Evolutionary conservation across 2,888 invertebrate genomes (phyloP).

Genomic region (Hypsopygia costalis): DNA sequence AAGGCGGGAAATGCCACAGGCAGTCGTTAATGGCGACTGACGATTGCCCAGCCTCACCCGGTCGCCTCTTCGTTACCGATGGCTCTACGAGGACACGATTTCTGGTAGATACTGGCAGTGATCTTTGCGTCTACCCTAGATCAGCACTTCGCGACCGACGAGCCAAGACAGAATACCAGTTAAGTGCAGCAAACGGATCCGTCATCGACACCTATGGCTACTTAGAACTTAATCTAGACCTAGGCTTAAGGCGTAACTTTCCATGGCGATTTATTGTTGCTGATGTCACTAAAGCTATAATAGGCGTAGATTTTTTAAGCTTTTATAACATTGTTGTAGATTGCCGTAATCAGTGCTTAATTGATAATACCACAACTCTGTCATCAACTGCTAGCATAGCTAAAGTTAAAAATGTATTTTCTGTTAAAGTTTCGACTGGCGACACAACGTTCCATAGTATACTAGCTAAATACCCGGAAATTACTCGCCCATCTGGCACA

Average conservation of each 20-base stretch:
- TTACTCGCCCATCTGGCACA: conserved; percentile 10
- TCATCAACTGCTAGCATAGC: neutral
- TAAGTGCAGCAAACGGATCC: conserved; percentile 25
- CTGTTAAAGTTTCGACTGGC: neutral
- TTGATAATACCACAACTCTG: conserved; percentile 7
- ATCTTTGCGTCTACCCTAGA: conserved; percentile 14
- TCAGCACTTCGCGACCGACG: conserved; percentile 12
- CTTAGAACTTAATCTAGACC: conserved; percentile 16
- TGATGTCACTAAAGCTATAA: conserved; percentile 28
- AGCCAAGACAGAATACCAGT: conserved; percentile 7
- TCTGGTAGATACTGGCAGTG: conserved; percentile 17
- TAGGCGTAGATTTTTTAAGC: conserved; percentile 25
- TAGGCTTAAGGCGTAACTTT: conserved; percentile 25
- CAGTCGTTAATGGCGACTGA: conserved; percentile 14
- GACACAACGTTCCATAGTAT: conserved; percentile 7
- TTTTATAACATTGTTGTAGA: conserved; percentile 8
- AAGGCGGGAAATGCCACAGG: conserved; percentile 16
- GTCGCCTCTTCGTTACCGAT: conserved; percentile 23
- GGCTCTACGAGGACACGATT: conserved; percentile 18
- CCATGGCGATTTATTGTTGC: conserved; percentile 27
- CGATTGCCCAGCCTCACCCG: conserved; percentile 8
- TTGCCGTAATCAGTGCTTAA: conserved; percentile 6
- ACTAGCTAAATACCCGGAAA: conserved; percentile 8
- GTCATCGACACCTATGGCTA: conserved; percentile 23
- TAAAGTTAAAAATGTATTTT: neutral